Base-by-base conservation (phyloP, 2,113 vertebrate species). In the Otus sunia region DNA sequence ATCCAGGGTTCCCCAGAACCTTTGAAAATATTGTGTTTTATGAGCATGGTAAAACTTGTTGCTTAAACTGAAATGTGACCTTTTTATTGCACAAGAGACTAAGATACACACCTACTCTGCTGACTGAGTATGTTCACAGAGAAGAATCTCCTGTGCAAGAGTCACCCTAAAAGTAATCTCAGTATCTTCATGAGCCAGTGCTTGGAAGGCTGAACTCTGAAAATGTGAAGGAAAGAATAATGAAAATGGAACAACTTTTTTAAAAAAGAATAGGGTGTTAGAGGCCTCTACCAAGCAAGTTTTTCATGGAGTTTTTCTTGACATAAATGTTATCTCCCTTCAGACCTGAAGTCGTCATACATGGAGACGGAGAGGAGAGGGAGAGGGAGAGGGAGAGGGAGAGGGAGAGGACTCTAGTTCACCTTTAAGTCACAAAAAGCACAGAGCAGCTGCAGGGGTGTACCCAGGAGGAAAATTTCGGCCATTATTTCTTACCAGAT, bases 401-500 rank as follows among this genome's bases (percentile, higher is more conserved):
- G 41, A 11, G 41, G 3, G 32, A 53, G 6, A 55, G 10, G 74
- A 69, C 36, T 50, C 30, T 50, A 91, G 41, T 47, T 58, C 23
- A 76, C 14, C 29, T 53, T 43, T 14, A 62, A 79, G 71, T 53
- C 62, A 77, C 34, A 66, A 21, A 43, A 77, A 66, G 6, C 17
- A 56, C 41, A 37, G 69, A 88, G 74, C 49, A 73, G 49, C 36
- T 18, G 2, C 68, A 55, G 15, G 5, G 6, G 5, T 50, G 19
- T 29, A 39, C 0, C 0, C 12, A 12, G 49, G 17, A 86, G 23
- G 21, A 86, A 37, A 72, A 79, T 56, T 9, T 55, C 29, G n/a
- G n/a, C 37, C 15, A 8, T 41, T 41, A 6, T 39, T 71, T 91
- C 18, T 71, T 36, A 45, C 41, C 6, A 0, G 0, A 43, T 22